These are phyloP conservation scores for Callorhinus ursinus DNA, from an alignment of 2,113 vertebrate genomes.

Conservation along the genomic window DNA sequence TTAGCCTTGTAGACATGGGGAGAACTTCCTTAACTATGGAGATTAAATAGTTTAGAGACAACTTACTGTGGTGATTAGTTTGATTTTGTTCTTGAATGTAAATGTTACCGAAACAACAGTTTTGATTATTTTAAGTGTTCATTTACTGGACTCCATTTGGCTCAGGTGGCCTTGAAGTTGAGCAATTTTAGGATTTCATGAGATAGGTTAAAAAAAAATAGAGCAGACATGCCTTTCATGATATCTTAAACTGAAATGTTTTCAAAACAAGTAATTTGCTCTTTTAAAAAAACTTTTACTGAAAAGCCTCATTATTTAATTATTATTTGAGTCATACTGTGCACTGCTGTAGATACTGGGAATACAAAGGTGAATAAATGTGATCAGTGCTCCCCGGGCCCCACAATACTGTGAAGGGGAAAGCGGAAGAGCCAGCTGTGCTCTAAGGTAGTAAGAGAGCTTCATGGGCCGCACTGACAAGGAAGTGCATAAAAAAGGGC, in stretches of 20 bases:
- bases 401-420: not conserved
- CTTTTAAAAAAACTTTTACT: not conserved
- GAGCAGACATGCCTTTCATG: not conserved
- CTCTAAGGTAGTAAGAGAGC: not conserved
- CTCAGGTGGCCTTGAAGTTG: not conserved
- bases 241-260: constrained; percentile 32
- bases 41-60: not conserved
- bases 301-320: not conserved
- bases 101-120: not conserved
- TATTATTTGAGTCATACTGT: not conserved
- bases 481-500: not conserved
- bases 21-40: constrained; percentile 2
- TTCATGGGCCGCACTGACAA: not conserved
- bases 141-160: not conserved
- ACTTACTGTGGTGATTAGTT: constrained; percentile 13
- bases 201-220: constrained; percentile 18
- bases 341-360: not conserved
- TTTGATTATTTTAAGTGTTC: constrained; percentile 13
- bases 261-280: constrained; percentile 3
- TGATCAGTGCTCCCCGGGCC: not conserved
- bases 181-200: constrained; percentile 3
- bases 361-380: not conserved
- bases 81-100: constrained; percentile 30
- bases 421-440: not conserved
- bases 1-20: not conserved